These are phyloP conservation scores for Pitangus sulphuratus DNA, from an alignment of 2,797 vertebrate genomes.

Conservation along the genomic window DNA sequence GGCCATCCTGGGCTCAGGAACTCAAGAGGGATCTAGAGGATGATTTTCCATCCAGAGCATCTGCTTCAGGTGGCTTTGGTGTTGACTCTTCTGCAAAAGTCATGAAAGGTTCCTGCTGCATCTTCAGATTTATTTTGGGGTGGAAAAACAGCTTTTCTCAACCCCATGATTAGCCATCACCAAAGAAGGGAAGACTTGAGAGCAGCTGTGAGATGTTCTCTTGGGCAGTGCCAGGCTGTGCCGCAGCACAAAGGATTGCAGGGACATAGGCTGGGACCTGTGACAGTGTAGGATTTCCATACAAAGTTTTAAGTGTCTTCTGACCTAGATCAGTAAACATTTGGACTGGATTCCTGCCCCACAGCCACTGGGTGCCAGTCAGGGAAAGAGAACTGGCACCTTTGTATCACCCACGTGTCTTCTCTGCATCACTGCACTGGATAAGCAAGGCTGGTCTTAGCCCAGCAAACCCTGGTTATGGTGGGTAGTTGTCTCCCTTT, in stretches of 20 bases:
- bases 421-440: background rate
- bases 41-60: constrained; percentile 12
- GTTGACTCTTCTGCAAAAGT: background rate
- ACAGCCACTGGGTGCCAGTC: constrained; percentile 3
- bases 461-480: background rate
- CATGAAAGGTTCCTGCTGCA: background rate
- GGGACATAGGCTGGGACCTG: background rate
- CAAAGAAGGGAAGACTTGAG: background rate
- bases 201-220: background rate
- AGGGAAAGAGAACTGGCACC: background rate
- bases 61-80: background rate
- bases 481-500: background rate
- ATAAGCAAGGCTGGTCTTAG: background rate
- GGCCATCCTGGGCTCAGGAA: constrained; percentile 24
- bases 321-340: background rate
- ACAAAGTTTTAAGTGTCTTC: background rate
- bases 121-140: background rate
- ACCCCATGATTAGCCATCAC: fast-evolving
- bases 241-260: background rate
- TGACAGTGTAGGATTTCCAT: background rate
- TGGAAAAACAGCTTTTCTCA: background rate
- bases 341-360: background rate
- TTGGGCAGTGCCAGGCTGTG: background rate
- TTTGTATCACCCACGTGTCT: fast-evolving
- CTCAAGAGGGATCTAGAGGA: background rate